A percentile compares a stretch with the other conserved stretches of the same genome.
Evolutionary conservation across 2,888 invertebrate species (phyloP).

Genomic region (Temnothorax rugatulus): DNA sequence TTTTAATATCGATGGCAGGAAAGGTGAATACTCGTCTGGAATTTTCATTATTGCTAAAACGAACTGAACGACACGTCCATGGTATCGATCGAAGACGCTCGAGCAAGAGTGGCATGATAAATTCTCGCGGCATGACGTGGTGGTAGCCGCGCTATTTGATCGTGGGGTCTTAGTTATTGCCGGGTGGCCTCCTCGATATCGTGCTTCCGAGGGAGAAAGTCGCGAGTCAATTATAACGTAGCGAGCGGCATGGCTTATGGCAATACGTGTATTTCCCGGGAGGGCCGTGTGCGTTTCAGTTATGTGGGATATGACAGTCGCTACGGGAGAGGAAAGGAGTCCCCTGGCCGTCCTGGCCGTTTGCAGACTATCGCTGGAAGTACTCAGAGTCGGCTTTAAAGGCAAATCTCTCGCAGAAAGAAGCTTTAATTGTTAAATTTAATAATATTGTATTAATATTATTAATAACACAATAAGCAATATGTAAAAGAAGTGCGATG

Average conservation of each 20-base stretch:
- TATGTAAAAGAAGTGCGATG: not conserved
- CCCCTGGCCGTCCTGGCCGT: not conserved
- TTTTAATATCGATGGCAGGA: not conserved
- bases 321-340: slow-evolving; percentile 38
- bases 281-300: slow-evolving; percentile 43
- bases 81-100: not conserved
- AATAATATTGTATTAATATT: no score
- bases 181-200: slow-evolving; percentile 71
- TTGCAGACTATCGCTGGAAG: not conserved
- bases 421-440: not conserved
- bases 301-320: slow-evolving; percentile 69
- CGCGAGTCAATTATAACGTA: slow-evolving; percentile 73
- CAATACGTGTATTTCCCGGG: slow-evolving; percentile 45
- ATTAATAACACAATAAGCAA: not conserved
- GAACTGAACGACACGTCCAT: not conserved
- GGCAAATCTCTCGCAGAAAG: not conserved
- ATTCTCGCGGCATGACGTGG: slow-evolving; percentile 23
- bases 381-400: not conserved
- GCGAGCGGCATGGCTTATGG: slow-evolving; percentile 71
- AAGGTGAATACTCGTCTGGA: not conserved
- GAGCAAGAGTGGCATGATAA: slow-evolving; percentile 10
- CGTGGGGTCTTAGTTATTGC: slow-evolving; percentile 28
- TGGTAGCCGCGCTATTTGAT: slow-evolving; percentile 23
- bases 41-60: not conserved
- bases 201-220: slow-evolving; percentile 78